Conservation (phyloP, 2,797 vertebrate species). For the Mionectes olivaceus region DNA sequence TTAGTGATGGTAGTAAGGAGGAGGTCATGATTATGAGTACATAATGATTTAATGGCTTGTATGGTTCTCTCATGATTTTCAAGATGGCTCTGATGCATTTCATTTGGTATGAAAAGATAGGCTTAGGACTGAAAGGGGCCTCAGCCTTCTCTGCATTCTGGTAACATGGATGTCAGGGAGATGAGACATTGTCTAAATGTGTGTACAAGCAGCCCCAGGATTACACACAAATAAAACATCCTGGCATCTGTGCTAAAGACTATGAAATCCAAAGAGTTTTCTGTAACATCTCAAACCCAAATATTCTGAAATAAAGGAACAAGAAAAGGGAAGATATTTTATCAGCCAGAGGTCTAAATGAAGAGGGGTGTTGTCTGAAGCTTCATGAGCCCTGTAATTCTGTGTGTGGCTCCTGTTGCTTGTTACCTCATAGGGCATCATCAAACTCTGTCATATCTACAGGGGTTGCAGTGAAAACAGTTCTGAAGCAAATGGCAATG, state of each 20-base stretch:
- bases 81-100: not conserved
- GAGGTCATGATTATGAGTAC: not conserved
- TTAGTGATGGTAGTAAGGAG: not conserved
- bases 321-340: not conserved
- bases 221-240: not conserved
- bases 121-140: not conserved
- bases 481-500: not conserved
- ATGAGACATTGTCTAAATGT: not conserved
- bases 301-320: not conserved
- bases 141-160: not conserved
- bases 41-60: not conserved
- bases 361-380: not conserved
- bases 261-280: not conserved
- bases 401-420: not conserved
- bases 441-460: not conserved
- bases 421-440: not conserved
- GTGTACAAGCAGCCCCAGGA: not conserved
- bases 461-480: not conserved
- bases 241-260: not conserved
- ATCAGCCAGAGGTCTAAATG: not conserved
- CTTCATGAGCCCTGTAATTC: not conserved
- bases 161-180: not conserved
- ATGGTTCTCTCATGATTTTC: not conserved
- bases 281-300: not conserved
- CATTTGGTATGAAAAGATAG: not conserved